These are phyloP conservation scores for Danio choprae DNA, from an alignment of 2,797 vertebrate genomes.

Conservation along the genomic window DNA sequence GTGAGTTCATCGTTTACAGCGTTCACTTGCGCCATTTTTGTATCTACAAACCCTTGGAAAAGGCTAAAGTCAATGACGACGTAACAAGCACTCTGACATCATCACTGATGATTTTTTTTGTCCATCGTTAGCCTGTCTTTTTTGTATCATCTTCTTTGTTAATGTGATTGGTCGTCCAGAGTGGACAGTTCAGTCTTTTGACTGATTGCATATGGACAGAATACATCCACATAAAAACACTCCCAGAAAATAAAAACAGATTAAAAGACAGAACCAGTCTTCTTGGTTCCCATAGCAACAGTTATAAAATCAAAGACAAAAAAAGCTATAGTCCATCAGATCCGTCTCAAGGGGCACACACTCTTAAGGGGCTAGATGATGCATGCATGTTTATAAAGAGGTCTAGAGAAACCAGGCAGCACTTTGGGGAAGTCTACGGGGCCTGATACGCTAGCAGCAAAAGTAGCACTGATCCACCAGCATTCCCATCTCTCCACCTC, in stretches of 20 bases:
- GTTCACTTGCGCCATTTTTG: constrained; percentile 44
- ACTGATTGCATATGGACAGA: constrained; percentile 63
- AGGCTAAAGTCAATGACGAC: constrained; percentile 47
- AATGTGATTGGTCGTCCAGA: constrained; percentile 42
- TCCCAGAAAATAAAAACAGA: constrained; percentile 56
- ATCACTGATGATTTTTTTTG: constrained; percentile 22
- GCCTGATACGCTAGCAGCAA: constrained; percentile 88
- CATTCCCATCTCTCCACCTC: constrained; percentile 79
- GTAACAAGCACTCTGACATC: constrained; percentile 18
- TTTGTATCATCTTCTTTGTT: constrained; percentile 45
- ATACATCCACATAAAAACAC: constrained; percentile 43
- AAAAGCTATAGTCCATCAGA: constrained; percentile 54
- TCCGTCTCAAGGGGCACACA: constrained; percentile 41
- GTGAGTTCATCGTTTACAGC: constrained; percentile 57
- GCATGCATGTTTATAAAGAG: constrained; percentile 93
- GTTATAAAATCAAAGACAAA: constrained; percentile 64
- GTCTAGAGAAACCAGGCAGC: constrained; percentile 91
- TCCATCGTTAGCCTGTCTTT: constrained; percentile 46
- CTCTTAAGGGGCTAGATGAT: constrained; percentile 72
- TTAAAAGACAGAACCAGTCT: constrained; percentile 50
- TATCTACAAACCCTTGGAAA: constrained; percentile 53
- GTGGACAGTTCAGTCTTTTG: constrained; percentile 51
- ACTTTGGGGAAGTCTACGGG: constrained; percentile 79
- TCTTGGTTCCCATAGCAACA: constrained; percentile 41
- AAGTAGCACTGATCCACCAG: constrained; percentile 82